Conservation (phyloP, 2,888 invertebrate genomes). For the Harpalus rufipes region DNA sequence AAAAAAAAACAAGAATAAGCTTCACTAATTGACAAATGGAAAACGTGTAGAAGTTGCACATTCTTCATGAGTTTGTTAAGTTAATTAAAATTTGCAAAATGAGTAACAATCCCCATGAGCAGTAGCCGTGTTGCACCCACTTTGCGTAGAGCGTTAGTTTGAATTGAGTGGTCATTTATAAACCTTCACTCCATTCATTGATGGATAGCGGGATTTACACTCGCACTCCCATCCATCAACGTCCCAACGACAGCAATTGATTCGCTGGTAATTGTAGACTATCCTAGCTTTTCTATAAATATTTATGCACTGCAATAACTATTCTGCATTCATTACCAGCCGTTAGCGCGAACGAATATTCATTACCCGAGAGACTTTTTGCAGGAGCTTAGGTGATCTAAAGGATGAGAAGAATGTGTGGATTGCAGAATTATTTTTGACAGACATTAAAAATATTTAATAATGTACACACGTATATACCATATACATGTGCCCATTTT, state of each 20-base stretch:
- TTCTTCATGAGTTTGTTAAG: not conserved
- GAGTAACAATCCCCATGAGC: not conserved
- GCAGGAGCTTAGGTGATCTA: not conserved
- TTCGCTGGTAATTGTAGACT: conserved; percentile 62
- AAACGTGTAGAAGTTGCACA: too few relatives aligned
- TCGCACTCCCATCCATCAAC: conserved; percentile 55
- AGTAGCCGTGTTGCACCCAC: not conserved
- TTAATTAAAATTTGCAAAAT: not conserved
- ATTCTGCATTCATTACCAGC: conserved; percentile 61
- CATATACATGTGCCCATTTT: too few relatives aligned
- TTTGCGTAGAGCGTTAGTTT: not conserved
- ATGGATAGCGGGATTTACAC: conserved; percentile 57
- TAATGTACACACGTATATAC: not conserved
- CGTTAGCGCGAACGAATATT: conserved; percentile 49
- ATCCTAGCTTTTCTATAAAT: conserved; percentile 63
- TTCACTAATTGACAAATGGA: too few relatives aligned
- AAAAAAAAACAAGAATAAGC: not conserved
- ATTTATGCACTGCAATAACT: conserved; percentile 62
- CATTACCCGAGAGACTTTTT: conserved; percentile 27
- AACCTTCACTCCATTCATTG: conserved; percentile 57
- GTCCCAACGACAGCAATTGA: conserved; percentile 64
- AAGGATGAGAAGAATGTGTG: not conserved
- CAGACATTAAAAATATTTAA: not conserved
- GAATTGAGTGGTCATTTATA: conserved; percentile 48
- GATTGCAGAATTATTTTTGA: not conserved